Evolutionary conservation across 2,888 invertebrate genomes (phyloP).

Genomic region (Pyralis farinalis): DNA sequence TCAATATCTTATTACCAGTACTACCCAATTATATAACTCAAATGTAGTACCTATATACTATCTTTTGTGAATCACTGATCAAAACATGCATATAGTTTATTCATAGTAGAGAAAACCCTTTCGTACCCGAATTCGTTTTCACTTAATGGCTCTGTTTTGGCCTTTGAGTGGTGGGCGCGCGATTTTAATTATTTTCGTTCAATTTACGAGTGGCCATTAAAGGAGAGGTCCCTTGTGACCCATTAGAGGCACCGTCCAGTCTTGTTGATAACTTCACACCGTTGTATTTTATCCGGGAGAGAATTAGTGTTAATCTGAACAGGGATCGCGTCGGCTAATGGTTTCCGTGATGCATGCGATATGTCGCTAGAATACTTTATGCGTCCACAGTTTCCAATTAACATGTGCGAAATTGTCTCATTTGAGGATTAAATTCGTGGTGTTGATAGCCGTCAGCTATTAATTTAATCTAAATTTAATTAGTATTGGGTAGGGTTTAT

Average conservation of each 20-base stretch:
- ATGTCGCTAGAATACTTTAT: slow-evolving; percentile 39
- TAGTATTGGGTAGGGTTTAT: background rate
- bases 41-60: too few species aligned
- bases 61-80: slow-evolving; percentile 15
- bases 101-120: slow-evolving; percentile 71
- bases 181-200: slow-evolving; percentile 80
- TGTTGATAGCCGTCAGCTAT: background rate
- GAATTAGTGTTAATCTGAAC: slow-evolving; percentile 64
- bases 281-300: slow-evolving; percentile 62
- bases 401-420: slow-evolving; percentile 9
- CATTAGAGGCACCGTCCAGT: slow-evolving; percentile 62
- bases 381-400: slow-evolving; percentile 11
- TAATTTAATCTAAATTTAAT: slow-evolving; percentile 18
- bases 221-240: slow-evolving; percentile 68
- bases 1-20: too few species aligned
- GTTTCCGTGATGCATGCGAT: slow-evolving; percentile 40
- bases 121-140: slow-evolving; percentile 55
- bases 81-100: slow-evolving; percentile 53
- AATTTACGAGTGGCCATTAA: slow-evolving; percentile 80
- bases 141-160: slow-evolving; percentile 74
- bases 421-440: background rate
- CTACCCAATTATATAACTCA: too few species aligned
- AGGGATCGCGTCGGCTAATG: slow-evolving; percentile 40
- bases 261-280: slow-evolving; percentile 76
- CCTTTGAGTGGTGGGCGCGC: slow-evolving; percentile 57